Percentiles rank a stretch among this genome's conserved stretches.
phyloP scores from a whole-genome alignment of 1,140 invertebrate genomes.

The Nomia melanderi region DNA sequence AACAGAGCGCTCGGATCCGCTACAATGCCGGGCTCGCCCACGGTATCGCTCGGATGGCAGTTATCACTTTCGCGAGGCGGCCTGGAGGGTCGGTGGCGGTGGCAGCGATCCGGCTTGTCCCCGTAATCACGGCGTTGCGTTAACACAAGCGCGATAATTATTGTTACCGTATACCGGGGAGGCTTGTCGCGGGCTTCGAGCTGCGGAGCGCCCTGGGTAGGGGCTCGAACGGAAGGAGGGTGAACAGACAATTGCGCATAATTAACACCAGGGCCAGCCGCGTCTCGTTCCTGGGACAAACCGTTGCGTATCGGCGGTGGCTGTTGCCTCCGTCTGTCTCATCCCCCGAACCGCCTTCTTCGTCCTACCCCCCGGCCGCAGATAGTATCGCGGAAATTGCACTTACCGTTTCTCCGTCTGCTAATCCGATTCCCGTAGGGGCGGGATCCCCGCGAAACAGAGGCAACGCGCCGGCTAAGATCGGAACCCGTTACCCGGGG shows the following conservation, averaged over 20 bases:
- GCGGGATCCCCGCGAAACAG: conserved; percentile 1
- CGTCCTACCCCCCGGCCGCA: conserved; percentile 3
- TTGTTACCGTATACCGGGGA: conserved; percentile 45
- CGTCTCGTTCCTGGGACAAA: conserved; percentile 46
- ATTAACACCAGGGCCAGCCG: conserved; percentile 57
- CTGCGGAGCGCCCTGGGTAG: neutral
- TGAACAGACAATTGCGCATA: conserved; percentile 62
- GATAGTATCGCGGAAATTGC: conserved; percentile 69
- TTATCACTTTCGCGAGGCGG: neutral
- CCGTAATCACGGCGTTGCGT: conserved; percentile 54
- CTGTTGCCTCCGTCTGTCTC: neutral
- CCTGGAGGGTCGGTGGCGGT: conserved; percentile 2
- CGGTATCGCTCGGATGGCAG: neutral
- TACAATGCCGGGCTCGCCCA: too few species aligned
- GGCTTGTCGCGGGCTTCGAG: conserved; percentile 51
- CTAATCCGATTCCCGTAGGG: conserved; percentile 65
- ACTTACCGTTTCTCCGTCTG: conserved; percentile 64
- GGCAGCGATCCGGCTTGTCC: conserved; percentile 3
- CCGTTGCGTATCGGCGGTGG: conserved; percentile 43
- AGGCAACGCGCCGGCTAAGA: neutral
- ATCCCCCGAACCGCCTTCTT: neutral
- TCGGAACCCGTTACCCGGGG: neutral
- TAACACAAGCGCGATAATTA: conserved; percentile 61
- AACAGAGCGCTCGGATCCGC: too few species aligned
- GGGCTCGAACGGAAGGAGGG: neutral